Evolutionary conservation across 1,140 invertebrate genomes (phyloP).

Genomic region (Procambarus virginalis): DNA sequence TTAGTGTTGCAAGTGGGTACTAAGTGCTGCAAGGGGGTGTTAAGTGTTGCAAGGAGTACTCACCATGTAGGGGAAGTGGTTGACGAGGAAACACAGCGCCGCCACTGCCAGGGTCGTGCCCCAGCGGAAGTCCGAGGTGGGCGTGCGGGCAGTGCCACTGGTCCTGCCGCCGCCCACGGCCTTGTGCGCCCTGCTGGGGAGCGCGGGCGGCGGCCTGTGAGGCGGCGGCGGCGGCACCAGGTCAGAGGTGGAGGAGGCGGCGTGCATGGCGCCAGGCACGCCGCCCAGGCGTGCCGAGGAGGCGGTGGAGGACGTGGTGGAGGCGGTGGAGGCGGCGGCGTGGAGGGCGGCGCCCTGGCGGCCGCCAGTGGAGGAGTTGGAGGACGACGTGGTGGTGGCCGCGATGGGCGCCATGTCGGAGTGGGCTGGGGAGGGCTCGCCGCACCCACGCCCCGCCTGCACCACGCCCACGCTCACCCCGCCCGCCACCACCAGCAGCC

Average conservation of each 20-base stretch:
- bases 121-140: constrained; percentile 75
- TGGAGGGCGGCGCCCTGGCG: constrained; percentile 39
- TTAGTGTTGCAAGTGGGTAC: no score
- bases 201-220: constrained; percentile 71
- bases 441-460: constrained; percentile 46
- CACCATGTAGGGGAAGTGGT: constrained; percentile 78
- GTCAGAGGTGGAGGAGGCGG: constrained; percentile 68
- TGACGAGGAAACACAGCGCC: constrained; percentile 76
- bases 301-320: constrained; percentile 72
- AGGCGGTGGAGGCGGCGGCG: constrained; percentile 63
- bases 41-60: constrained; percentile 70
- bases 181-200: constrained; percentile 71
- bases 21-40: no score
- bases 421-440: constrained; percentile 22
- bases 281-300: constrained; percentile 72
- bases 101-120: constrained; percentile 76
- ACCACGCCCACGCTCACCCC: constrained; percentile 72
- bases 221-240: constrained; percentile 70
- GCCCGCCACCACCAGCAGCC: constrained; percentile 74
- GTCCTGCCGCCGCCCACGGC: constrained; percentile 71
- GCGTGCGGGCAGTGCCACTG: constrained; percentile 72
- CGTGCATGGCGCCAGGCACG: constrained; percentile 17
- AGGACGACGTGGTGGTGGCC: constrained; percentile 62
- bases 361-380: constrained; percentile 48
- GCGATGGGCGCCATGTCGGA: constrained; percentile 65